Evolutionary conservation across 2,888 invertebrate genomes (phyloP), one percentile per base, ranked within the genome.

Genomic region (Drosophila sordidapex): DNA sequence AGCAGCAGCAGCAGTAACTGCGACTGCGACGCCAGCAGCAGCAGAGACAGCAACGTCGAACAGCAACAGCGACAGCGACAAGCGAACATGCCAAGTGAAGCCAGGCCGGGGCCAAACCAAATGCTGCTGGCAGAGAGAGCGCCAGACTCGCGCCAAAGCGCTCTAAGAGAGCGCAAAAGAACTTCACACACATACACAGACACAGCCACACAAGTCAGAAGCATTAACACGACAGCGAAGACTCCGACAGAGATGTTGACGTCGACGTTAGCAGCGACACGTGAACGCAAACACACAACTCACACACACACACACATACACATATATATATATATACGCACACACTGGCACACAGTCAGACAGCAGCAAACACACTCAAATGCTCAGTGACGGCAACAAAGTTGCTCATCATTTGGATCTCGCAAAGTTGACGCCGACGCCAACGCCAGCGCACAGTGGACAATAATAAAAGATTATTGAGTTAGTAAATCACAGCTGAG

Each of bases 361-460:
- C 57, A 40, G 29, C 40, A 40, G 78, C 82, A 82, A 79, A 81
- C 71, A 81, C 74, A 83, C 83, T 81, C 82, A 82, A 82, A 82
- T 83, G 70, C 81, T 75, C 81, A 69, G 72, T 59, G 69, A 63
- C 72, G 59, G 74, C 83, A 72, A 79, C 83, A 83, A 74, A 62
- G 82, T 82, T 82, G 80, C 79, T 86, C 83, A 83, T 83, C 83
- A 79, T 79, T 85, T 82, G 87, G 85, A 85, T 85, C 83, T 84
- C 87, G 79, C 82, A 59, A 61, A 27, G 68, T 33, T 52, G 58
- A 49, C 69, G 76, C n/a, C 56, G 62, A 27, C 65, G 79, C 36
- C 72, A 60, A 54, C 49, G 61, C 57, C 60, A 29, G 49, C 56
- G 72, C 59, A 78, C 74, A 74, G 74, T 78, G 79, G 63, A 49